Conservation (phyloP, 2,888 invertebrate genomes). For the Rotaria socialis region DNA sequence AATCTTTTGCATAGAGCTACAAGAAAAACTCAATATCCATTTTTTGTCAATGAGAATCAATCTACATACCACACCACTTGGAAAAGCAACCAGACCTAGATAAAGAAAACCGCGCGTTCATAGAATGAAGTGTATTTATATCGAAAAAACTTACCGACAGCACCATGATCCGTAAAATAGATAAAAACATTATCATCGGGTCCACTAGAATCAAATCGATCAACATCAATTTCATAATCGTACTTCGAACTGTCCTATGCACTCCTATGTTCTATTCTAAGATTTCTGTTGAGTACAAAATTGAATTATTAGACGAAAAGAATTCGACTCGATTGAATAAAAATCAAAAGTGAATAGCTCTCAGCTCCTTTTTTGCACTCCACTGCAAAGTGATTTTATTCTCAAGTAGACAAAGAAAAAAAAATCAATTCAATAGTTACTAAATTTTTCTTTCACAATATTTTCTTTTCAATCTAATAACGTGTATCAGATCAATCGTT, state of each 20-base stretch:
- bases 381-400: background rate
- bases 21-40: background rate
- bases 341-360: background rate
- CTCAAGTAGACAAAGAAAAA: too few relatives aligned
- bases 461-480: too few relatives aligned
- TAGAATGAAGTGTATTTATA: too few relatives aligned
- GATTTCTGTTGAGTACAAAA: too few relatives aligned
- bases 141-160: constrained; percentile 51
- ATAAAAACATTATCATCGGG: constrained; percentile 65
- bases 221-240: too few relatives aligned
- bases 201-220: constrained; percentile 58
- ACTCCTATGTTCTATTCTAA: too few relatives aligned
- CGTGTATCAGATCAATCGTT: background rate
- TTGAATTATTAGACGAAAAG: too few relatives aligned
- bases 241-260: too few relatives aligned
- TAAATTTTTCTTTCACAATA: too few relatives aligned
- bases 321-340: background rate
- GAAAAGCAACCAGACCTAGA: constrained; percentile 63
- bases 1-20: constrained; percentile 57
- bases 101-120: constrained; percentile 35
- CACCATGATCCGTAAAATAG: constrained; percentile 67
- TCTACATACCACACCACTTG: constrained; percentile 49
- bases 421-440: too few relatives aligned
- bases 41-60: too few relatives aligned
- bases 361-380: too few relatives aligned